A percentile compares a stretch with the other conserved stretches of the same genome.
Conservation (phyloP, 1,140 invertebrate genomes). For the Ostrea edulis region DNA sequence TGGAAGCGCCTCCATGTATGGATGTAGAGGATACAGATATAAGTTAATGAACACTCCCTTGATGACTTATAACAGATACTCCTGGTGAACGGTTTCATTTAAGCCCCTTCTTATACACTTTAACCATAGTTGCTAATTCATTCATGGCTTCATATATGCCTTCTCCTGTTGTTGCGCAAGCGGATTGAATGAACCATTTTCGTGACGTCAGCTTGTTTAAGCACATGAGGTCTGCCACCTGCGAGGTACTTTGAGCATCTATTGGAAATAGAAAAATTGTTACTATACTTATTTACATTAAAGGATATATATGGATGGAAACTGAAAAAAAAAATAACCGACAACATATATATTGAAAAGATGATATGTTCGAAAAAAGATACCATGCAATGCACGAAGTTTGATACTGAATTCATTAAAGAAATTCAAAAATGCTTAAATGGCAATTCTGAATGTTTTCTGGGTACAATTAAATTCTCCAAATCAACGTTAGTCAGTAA, state of each 20-base stretch:
- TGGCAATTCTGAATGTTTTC: too few relatives aligned
- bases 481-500: too few relatives aligned
- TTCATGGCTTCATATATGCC: constrained; percentile 64
- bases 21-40: too few relatives aligned
- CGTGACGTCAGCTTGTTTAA: constrained; percentile 50
- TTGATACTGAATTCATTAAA: too few relatives aligned
- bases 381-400: too few relatives aligned
- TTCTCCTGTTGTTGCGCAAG: constrained; percentile 63
- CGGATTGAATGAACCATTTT: constrained; percentile 60
- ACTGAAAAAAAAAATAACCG: not conserved
- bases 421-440: too few relatives aligned
- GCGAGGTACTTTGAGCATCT: constrained; percentile 66
- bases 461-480: too few relatives aligned
- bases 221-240: constrained; percentile 61
- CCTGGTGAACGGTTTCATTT: not conserved
- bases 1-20: too few relatives aligned
- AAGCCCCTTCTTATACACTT: constrained; percentile 54
- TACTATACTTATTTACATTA: not conserved
- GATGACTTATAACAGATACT: not conserved
- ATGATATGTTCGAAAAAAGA: not conserved
- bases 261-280: not conserved
- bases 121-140: constrained; percentile 56
- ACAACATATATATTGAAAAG: not conserved
- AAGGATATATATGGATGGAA: not conserved
- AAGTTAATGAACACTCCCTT: not conserved